A percentile compares a stretch with the other conserved stretches of the same genome.
phyloP scores from a whole-genome alignment of 92 coral and sea anemone species.

The Parazoanthus swiftii region DNA sequence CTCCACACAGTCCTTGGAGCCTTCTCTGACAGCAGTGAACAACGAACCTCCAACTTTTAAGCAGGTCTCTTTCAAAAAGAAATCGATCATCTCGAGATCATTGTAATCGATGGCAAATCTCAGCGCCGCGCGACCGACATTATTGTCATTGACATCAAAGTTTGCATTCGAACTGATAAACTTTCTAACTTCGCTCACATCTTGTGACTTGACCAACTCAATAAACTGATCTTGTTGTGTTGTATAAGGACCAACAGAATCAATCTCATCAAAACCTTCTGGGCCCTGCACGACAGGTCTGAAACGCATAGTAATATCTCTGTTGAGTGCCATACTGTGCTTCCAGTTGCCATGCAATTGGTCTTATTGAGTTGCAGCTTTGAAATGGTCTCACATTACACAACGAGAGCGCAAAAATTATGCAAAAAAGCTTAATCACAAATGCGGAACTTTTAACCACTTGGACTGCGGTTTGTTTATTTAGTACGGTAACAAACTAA shows the following conservation, averaged over 20 bases:
- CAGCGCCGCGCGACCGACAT: conserved; percentile 45
- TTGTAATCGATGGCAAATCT: not conserved
- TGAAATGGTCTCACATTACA: too few relatives aligned
- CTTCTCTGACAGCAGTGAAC: conserved; percentile 4
- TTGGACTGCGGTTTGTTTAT: too few relatives aligned
- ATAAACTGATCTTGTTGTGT: conserved; percentile 35
- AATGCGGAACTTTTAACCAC: too few relatives aligned
- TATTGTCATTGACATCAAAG: conserved; percentile 14
- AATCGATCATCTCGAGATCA: not conserved
- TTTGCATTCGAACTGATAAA: conserved; percentile 9
- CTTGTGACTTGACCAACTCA: conserved; percentile 37
- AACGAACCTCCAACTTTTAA: conserved; percentile 57
- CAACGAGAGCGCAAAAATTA: too few relatives aligned
- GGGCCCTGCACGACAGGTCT: too few relatives aligned
- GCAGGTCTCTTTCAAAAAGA: conserved; percentile 50
- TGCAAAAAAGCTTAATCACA: too few relatives aligned
- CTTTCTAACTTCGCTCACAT: conserved; percentile 20
- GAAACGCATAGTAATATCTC: too few relatives aligned
- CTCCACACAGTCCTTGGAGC: not conserved
- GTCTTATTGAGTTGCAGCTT: too few relatives aligned
- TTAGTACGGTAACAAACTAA: too few relatives aligned
- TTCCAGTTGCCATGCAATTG: too few relatives aligned
- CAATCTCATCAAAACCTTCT: conserved; percentile 15
- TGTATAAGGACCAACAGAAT: not conserved
- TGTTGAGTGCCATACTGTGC: too few relatives aligned